These are phyloP conservation scores for Sylvia atricapilla DNA, from an alignment of 2,113 vertebrate genomes.

Conservation along the genomic window DNA sequence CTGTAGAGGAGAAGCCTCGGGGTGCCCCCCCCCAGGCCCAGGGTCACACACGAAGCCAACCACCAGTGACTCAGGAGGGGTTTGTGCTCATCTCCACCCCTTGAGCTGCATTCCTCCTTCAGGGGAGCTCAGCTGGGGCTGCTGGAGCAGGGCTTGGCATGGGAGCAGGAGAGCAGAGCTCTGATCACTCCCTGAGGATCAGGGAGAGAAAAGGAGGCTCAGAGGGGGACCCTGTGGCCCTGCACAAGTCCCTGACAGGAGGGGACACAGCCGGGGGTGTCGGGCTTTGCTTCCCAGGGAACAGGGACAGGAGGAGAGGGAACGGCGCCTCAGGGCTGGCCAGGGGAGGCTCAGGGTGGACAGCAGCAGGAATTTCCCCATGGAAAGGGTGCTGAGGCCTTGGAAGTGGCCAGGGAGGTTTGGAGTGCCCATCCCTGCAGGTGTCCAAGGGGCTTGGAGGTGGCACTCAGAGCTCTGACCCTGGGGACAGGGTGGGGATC, in stretches of 20 bases:
- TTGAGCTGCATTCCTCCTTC: not conserved
- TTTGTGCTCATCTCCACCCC: fast-evolving
- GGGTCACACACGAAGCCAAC: not conserved
- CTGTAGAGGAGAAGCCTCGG: not conserved
- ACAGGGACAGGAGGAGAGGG: too few species aligned
- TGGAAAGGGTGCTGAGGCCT: too few species aligned
- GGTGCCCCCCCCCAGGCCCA: fast-evolving
- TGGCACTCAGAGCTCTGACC: not conserved
- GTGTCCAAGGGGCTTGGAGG: not conserved
- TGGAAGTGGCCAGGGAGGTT: not conserved
- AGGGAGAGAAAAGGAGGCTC: not conserved
- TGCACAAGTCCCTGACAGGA: too few species aligned
- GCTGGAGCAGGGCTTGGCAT: not conserved
- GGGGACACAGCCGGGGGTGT: too few species aligned
- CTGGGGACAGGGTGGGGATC: not conserved
- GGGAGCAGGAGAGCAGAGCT: too few species aligned
- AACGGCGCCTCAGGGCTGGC: too few species aligned
- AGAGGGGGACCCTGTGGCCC: not conserved
- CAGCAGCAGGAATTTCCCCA: too few species aligned
- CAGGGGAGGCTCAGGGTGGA: too few species aligned
- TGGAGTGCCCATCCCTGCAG: not conserved
- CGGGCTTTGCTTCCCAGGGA: too few species aligned
- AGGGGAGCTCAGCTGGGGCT: fast-evolving
- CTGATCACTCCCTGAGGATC: not conserved
- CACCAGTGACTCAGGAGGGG: too few species aligned